Conservation (phyloP, 1,140 invertebrate genomes). For the Berghia stephanieae region DNA sequence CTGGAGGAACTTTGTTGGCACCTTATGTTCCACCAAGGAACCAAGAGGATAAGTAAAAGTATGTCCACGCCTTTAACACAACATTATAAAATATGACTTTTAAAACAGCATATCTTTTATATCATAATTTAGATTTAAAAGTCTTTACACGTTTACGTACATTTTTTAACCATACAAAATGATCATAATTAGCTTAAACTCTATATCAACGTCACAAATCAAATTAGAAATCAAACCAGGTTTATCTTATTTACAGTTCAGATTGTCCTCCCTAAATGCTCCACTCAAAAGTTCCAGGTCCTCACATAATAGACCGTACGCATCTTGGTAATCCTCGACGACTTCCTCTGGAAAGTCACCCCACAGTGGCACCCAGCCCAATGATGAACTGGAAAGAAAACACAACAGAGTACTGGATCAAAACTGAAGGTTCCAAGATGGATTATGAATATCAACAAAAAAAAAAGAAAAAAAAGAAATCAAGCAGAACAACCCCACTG, state of each 20-base stretch:
- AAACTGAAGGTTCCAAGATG: background rate
- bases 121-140: too few relatives aligned
- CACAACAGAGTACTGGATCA: background rate
- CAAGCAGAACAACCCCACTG: background rate
- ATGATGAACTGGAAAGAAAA: constrained; percentile 49
- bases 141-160: too few relatives aligned
- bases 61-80: too few relatives aligned
- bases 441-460: background rate
- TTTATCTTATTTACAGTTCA: constrained; percentile 57
- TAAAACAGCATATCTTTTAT: background rate
- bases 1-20: too few relatives aligned
- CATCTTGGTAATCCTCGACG: constrained; percentile 57
- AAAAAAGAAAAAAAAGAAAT: background rate
- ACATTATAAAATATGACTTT: too few relatives aligned
- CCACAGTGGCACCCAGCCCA: constrained; percentile 65
- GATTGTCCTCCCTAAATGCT: constrained; percentile 63
- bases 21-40: too few relatives aligned
- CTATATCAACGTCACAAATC: background rate
- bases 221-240: background rate
- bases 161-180: too few relatives aligned
- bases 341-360: constrained; percentile 60
- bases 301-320: constrained; percentile 60
- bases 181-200: too few relatives aligned
- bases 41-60: too few relatives aligned
- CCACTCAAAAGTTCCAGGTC: constrained; percentile 64